Conservation (phyloP, 2,888 invertebrate genomes). For the Nemoura dubitans region DNA sequence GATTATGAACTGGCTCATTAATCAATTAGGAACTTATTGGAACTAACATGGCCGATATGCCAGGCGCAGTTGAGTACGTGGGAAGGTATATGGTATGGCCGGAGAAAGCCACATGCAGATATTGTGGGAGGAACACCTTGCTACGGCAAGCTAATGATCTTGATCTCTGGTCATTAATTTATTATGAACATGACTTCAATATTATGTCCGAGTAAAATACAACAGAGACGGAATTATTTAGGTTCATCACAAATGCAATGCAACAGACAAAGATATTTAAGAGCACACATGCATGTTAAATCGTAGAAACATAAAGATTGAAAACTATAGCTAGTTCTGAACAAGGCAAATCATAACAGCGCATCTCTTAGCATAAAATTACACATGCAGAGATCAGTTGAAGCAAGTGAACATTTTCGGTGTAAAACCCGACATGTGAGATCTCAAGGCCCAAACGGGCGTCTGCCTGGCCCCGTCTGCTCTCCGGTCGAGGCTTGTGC, state of each 20-base stretch:
- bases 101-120: neutral
- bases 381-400: neutral
- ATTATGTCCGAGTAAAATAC: neutral
- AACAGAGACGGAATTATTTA: neutral
- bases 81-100: neutral
- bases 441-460: neutral
- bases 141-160: neutral
- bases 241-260: neutral
- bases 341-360: neutral
- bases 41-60: neutral
- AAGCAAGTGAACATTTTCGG: neutral
- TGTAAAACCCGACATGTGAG: neutral
- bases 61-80: neutral
- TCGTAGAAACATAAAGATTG: neutral
- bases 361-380: neutral
- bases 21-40: neutral
- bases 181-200: neutral
- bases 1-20: neutral
- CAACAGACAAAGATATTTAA: neutral
- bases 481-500: neutral
- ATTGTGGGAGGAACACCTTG: slow-evolving; percentile 7
- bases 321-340: neutral
- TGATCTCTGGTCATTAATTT: neutral
- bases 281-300: neutral
- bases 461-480: no score